Evolutionary conservation across 2,113 vertebrate genomes (phyloP).

Genomic region (Blennius ocellaris): DNA sequence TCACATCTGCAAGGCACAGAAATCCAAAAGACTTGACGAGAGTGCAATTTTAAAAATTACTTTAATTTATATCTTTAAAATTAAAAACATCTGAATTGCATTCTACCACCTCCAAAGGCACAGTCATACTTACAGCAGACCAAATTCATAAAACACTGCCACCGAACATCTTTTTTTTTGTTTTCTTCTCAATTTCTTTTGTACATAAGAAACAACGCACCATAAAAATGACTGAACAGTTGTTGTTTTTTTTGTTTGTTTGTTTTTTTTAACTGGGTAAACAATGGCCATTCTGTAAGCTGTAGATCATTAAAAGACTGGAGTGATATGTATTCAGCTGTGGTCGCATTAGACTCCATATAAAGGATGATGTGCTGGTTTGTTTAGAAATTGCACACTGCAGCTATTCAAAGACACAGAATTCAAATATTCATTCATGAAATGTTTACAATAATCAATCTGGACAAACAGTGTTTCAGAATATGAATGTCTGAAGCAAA

Average conservation of each 20-base stretch:
- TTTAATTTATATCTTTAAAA: slow-evolving; percentile 86
- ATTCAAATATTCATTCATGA: slow-evolving; percentile 33
- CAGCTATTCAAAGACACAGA: slow-evolving; percentile 38
- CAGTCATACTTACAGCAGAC: slow-evolving; percentile 83
- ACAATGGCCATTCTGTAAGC: slow-evolving; percentile 66
- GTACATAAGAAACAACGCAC: slow-evolving; percentile 78
- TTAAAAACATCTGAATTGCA: slow-evolving; percentile 87
- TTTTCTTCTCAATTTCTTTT: slow-evolving; percentile 59
- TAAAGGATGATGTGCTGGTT: slow-evolving; percentile 74
- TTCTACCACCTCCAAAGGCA: slow-evolving; percentile 87
- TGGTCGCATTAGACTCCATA: slow-evolving; percentile 50
- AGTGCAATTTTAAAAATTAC: slow-evolving; percentile 78
- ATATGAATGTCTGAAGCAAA: slow-evolving; percentile 62
- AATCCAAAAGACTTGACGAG: not conserved
- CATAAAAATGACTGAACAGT: slow-evolving; percentile 71
- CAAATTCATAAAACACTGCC: slow-evolving; percentile 84
- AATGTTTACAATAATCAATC: slow-evolving; percentile 41
- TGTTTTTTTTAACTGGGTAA: slow-evolving; percentile 62
- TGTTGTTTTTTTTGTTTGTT: slow-evolving; percentile 44
- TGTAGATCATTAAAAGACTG: slow-evolving; percentile 57
- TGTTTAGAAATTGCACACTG: slow-evolving; percentile 45
- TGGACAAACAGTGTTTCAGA: slow-evolving; percentile 64
- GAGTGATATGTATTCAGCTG: slow-evolving; percentile 68
- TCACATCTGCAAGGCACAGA: not conserved
- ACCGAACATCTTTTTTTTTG: slow-evolving; percentile 71